phyloP scores from a whole-genome alignment of 2,797 vertebrate species.

The Acipenser oxyrinchus region DNA sequence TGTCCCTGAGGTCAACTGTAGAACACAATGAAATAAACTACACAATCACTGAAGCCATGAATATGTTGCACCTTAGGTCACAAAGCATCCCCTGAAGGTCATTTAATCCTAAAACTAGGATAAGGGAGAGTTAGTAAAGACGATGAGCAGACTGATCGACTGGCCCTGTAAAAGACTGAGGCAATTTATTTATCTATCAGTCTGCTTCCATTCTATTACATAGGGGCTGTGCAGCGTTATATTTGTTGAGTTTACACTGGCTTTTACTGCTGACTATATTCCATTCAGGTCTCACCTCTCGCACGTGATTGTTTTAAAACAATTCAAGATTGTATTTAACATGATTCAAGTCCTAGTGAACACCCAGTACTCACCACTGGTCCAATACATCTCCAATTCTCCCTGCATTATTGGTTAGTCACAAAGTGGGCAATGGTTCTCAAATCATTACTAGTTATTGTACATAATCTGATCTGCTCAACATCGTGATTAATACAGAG shows the following conservation, averaged over 20 bases:
- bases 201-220: constrained; percentile 1
- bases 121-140: constrained; percentile 5
- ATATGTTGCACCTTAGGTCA: constrained; percentile 42
- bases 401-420: too few relatives aligned
- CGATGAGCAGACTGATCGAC: constrained; percentile 6
- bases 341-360: too few relatives aligned
- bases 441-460: too few relatives aligned
- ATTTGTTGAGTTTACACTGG: neutral
- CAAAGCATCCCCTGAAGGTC: constrained; percentile 29
- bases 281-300: too few relatives aligned
- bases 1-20: constrained; percentile 42
- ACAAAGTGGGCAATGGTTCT: too few relatives aligned
- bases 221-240: neutral
- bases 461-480: too few relatives aligned
- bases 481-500: too few relatives aligned
- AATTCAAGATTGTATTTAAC: too few relatives aligned
- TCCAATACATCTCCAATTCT: too few relatives aligned
- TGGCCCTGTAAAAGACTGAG: neutral
- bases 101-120: constrained; percentile 9
- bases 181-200: constrained; percentile 11
- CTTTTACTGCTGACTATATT: neutral
- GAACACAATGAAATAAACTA: constrained; percentile 40
- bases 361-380: too few relatives aligned
- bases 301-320: too few relatives aligned
- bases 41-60: constrained; percentile 40